These are phyloP conservation scores for Scelioninae gen. 1 DNA, from an alignment of 2,888 invertebrate species.

Conservation along the genomic window DNA sequence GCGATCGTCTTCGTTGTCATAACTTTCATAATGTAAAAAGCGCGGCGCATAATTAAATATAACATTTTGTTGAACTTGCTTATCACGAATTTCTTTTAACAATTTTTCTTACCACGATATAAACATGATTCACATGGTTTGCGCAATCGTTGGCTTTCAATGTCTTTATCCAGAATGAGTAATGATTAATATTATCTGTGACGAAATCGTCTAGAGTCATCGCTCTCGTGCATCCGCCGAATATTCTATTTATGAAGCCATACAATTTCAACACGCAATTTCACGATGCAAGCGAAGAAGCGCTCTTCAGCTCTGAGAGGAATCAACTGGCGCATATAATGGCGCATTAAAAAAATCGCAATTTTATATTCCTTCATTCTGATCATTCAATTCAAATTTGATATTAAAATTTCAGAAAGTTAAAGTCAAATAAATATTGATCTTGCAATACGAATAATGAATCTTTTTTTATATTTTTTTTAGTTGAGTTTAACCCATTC, in stretches of 20 bases:
- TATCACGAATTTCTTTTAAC: slow-evolving; percentile 65
- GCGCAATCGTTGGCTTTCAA: slow-evolving; percentile 71
- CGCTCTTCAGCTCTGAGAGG: slow-evolving; percentile 19
- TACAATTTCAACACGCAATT: slow-evolving; percentile 53
- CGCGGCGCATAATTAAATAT: slow-evolving; percentile 58
- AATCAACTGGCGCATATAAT: slow-evolving; percentile 19
- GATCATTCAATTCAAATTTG: slow-evolving; percentile 3
- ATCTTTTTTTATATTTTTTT: too few species aligned
- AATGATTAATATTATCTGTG: slow-evolving; percentile 74
- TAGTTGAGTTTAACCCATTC: too few species aligned
- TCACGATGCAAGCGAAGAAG: slow-evolving; percentile 17
- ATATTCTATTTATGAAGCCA: slow-evolving; percentile 70
- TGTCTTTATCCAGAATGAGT: slow-evolving; percentile 73
- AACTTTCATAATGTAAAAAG: slow-evolving; percentile 42
- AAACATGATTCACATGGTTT: slow-evolving; percentile 72
- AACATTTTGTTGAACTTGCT: slow-evolving; percentile 64
- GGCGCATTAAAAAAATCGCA: slow-evolving; percentile 17
- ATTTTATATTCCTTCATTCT: too few species aligned
- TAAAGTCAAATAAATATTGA: neutral
- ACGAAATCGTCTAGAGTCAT: slow-evolving; percentile 73
- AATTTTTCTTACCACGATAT: slow-evolving; percentile 59
- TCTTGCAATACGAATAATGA: too few species aligned
- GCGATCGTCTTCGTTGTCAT: slow-evolving; percentile 29
- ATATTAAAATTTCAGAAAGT: neutral
- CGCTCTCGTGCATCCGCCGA: slow-evolving; percentile 71